Percentiles rank a stretch among this genome's conserved stretches.
Conservation (phyloP, 2,888 invertebrate species). For the Zele albiditarsus region DNA sequence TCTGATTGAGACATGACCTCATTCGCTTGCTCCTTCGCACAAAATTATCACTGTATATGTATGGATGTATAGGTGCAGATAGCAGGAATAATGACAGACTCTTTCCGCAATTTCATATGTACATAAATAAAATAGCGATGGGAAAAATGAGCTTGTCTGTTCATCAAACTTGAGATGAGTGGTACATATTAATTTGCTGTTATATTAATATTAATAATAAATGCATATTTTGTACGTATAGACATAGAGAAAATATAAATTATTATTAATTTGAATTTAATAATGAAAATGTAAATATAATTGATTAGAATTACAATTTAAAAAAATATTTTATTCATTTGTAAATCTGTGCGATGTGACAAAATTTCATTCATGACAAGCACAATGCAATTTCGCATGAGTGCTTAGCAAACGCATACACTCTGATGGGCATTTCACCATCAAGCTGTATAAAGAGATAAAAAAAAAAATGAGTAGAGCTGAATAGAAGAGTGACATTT, state of each 20-base stretch:
- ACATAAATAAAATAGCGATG: not conserved
- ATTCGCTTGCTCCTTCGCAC: conserved; percentile 19
- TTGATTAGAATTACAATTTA: not conserved
- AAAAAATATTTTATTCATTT: not conserved
- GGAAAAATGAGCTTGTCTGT: not conserved
- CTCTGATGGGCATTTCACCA: conserved; percentile 3
- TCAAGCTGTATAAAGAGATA: conserved; percentile 1
- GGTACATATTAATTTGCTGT: not conserved
- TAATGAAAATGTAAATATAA: not conserved
- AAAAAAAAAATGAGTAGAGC: not conserved
- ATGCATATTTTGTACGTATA: too few relatives aligned
- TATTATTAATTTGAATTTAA: too few relatives aligned
- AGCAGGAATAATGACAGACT: conserved; percentile 6
- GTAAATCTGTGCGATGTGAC: not conserved
- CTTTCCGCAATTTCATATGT: not conserved
- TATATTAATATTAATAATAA: not conserved
- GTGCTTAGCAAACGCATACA: not conserved
- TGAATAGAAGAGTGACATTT: not conserved
- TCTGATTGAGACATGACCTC: conserved; percentile 42
- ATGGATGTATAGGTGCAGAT: not conserved
- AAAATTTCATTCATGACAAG: conserved; percentile 9
- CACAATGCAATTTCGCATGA: conserved; percentile 15
- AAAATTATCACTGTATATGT: conserved; percentile 23
- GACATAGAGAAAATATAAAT: too few relatives aligned
- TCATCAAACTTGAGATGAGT: conserved; percentile 9